A percentile compares a stretch with the other conserved stretches of the same genome.
Evolutionary conservation across 2,113 vertebrate genomes (phyloP).

Genomic region (Stomatorhinus ivindoensis): DNA sequence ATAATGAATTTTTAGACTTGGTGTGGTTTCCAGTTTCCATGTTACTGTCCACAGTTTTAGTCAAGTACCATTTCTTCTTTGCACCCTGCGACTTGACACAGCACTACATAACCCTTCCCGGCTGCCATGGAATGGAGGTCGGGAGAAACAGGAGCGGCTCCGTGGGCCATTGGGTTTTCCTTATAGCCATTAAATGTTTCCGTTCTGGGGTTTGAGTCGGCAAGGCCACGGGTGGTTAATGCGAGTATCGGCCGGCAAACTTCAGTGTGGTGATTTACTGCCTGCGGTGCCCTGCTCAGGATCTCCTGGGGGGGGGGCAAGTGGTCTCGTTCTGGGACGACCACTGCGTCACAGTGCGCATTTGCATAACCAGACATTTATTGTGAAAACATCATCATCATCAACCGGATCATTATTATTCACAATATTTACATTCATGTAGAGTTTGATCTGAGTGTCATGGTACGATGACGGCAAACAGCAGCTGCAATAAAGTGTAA

Average conservation of each 20-base stretch:
- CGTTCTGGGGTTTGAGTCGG: slow-evolving; percentile 29
- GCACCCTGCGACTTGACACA: neutral
- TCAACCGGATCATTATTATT: neutral
- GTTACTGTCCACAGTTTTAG: neutral
- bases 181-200: slow-evolving; percentile 28
- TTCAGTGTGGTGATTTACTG: slow-evolving; percentile 23
- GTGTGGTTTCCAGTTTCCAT: neutral
- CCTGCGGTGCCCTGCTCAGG: slow-evolving; percentile 11
- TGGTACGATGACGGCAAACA: neutral
- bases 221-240: slow-evolving; percentile 16
- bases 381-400: neutral
- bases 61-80: neutral
- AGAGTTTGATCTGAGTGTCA: neutral
- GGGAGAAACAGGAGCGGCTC: slow-evolving; percentile 13
- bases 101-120: neutral
- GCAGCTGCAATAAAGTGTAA: neutral
- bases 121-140: slow-evolving; percentile 9
- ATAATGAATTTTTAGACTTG: neutral
- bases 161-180: slow-evolving; percentile 11
- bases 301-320: neutral
- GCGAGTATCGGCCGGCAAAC: slow-evolving; percentile 11
- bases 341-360: neutral
- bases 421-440: neutral
- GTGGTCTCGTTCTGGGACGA: neutral
- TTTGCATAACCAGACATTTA: neutral